A percentile compares a stretch with the other conserved stretches of the same genome.
These are phyloP conservation scores for Crocodylus rhombifer DNA, from an alignment of 2,797 vertebrate genomes.

Conservation along the genomic window DNA sequence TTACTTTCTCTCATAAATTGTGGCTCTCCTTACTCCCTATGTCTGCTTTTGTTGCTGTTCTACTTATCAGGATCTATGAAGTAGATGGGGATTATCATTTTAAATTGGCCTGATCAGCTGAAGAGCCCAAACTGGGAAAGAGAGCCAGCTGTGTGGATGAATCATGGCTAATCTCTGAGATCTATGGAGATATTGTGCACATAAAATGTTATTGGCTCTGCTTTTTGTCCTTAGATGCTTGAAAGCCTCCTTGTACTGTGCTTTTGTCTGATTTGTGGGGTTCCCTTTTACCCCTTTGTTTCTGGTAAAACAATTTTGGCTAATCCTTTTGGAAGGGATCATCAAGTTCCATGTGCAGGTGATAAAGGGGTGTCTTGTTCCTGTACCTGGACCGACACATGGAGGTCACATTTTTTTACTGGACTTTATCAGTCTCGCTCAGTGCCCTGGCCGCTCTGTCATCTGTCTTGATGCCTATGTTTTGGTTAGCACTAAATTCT, in stretches of 20 bases:
- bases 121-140: not conserved
- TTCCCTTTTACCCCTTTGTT: not conserved
- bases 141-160: not conserved
- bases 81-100: constrained; percentile 23
- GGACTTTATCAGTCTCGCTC: not conserved
- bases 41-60: not conserved
- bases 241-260: not conserved
- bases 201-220: not conserved
- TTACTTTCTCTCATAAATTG: not conserved
- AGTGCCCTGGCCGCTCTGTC: not conserved
- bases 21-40: not conserved
- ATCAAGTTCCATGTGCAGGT: no score
- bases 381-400: no score
- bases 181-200: no score
- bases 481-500: not conserved
- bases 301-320: not conserved
- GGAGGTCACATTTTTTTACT: no score
- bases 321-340: not conserved
- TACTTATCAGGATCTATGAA: not conserved
- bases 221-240: not conserved
- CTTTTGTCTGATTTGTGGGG: not conserved
- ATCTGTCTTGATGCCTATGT: not conserved
- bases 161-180: not conserved
- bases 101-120: not conserved
- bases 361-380: no score